Base-by-base conservation (phyloP, 35 echinoderm and acorn worm species). In the Eucidaris tribuloides region DNA sequence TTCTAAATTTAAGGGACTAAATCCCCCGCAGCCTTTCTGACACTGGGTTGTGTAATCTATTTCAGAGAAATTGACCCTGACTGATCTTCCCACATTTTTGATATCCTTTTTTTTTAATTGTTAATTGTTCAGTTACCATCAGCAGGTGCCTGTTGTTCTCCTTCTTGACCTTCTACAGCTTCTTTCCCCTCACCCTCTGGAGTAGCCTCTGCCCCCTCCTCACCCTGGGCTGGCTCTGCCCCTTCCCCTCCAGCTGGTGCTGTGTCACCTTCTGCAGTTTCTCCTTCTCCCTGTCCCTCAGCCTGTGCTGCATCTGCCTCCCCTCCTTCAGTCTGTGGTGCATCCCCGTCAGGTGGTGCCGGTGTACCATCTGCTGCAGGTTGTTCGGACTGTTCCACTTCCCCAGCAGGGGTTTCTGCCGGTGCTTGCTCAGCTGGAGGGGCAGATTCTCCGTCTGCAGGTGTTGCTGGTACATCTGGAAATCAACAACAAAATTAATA, bases 251-350 rank as follows among this genome's bases (percentile, higher is more conserved):
- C 65, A 30, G 58, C 82, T 52, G 57, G 18, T 39, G 52, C 19
- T 35, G 49, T 24, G 45, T 0, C 91, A 64, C 79, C 56, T 88
- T 40, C 44, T 78, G 65, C 71, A 17, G 64, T 30, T 22, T 63
- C 60, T 18, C 54, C 63, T 46, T 25, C 34, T 34, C 36, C 49
- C 14, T 84, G 52, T 52, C 28, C 77, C 44, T 41, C 58, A 64
- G 9, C 42, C 46, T 31, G 20, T 82, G 54, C 79, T 20, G 68
- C 15, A n/a, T 14, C 14, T 80, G 54, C 37, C 28, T 55, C 46
- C 23, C 46, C 42, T 34, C 44, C 46, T 28, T 46, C 77, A 80
- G 45, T 30, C n/a, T 9, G 45, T 55, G 45, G 22, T 11, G 25
- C 54, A 49, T 58, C 77, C 25, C 54, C 54, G 33, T 49, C 45